Base-by-base conservation (phyloP, 2,113 vertebrate species). In the Hylia prasina region DNA sequence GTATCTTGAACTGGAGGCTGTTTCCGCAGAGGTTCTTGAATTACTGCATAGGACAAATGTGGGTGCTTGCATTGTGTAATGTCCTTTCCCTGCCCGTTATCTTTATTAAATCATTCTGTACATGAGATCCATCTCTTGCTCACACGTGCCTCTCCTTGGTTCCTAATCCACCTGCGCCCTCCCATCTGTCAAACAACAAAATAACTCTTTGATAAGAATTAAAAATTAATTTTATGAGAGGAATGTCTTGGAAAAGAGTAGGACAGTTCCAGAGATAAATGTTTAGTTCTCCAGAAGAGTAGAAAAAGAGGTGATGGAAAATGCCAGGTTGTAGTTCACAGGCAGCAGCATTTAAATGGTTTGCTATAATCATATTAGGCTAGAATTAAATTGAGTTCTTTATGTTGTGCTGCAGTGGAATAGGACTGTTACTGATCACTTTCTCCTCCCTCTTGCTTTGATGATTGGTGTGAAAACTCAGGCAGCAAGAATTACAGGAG, bases 341-440 rank as follows among this genome's bases (percentile, higher is more conserved):
- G 94, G 92, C 95, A 97, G 96, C 28, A 83, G 89, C 89, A 69
- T 96, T 97, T 97, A 96, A 97, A 87, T 95, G 75, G 73, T 91
- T 97, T 94, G 77, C 86, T 93, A 16, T 97, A 97, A 98, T 97
- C 96, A 87, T 93, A 96, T 97, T 98, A 97, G 94, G 87, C 22
- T 70, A 90, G 82, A 95, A 96, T 95, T 93, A 93, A 92, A 75
- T 86, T 11, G 87, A 95, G 86, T 97, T 96, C 92, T 89, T 21
- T 61, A 93, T 97, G 94, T 96, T 92, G 69, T 94, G 45, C 96
- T 95, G 90, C 82, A 56, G 78, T 90, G 79, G 88, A 97, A 90
- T 89, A 95, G 83, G 89, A 64, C 85, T 91, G 95, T 94, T 96
- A 68, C 44, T 92, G 76, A 88, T 88, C 8, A 22, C 45, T 94